phyloP scores from a whole-genome alignment of 2,888 invertebrate species.

The Tortricodes alternella region DNA sequence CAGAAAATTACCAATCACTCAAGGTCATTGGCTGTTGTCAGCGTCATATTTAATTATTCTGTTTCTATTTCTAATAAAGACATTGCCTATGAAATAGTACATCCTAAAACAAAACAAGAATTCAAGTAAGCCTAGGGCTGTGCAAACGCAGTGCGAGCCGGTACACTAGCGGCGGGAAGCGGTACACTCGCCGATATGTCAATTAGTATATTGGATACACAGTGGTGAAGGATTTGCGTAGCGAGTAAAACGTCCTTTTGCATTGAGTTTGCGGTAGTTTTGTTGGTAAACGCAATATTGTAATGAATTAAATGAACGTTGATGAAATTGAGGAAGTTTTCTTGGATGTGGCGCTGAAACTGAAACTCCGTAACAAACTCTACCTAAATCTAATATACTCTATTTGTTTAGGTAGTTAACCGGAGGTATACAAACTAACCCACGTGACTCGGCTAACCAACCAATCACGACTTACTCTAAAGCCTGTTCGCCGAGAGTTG shows the following conservation, averaged over 20 bases:
- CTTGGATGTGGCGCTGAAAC: background rate
- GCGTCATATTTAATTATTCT: background rate
- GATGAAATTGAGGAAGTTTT: background rate
- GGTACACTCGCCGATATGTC: conserved; percentile 55
- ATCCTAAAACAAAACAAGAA: background rate
- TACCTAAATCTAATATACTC: too few species aligned
- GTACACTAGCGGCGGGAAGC: conserved; percentile 38
- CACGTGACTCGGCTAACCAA: too few species aligned
- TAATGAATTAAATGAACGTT: background rate
- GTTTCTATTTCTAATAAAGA: background rate
- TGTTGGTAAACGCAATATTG: background rate
- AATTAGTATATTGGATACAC: conserved; percentile 63
- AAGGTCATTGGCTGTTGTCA: too few species aligned
- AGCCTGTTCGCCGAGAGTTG: too few species aligned
- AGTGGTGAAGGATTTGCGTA: conserved; percentile 9
- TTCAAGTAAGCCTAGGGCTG: background rate
- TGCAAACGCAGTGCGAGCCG: background rate
- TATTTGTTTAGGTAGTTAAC: too few species aligned
- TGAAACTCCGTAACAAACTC: background rate
- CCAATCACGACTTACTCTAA: too few species aligned
- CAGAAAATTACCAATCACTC: too few species aligned
- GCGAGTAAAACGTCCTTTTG: background rate
- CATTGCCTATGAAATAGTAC: background rate
- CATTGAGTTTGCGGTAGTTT: background rate
- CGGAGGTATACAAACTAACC: too few species aligned